These are phyloP conservation scores for Scomber japonicus DNA, from an alignment of 2,113 vertebrate species.

Conservation along the genomic window DNA sequence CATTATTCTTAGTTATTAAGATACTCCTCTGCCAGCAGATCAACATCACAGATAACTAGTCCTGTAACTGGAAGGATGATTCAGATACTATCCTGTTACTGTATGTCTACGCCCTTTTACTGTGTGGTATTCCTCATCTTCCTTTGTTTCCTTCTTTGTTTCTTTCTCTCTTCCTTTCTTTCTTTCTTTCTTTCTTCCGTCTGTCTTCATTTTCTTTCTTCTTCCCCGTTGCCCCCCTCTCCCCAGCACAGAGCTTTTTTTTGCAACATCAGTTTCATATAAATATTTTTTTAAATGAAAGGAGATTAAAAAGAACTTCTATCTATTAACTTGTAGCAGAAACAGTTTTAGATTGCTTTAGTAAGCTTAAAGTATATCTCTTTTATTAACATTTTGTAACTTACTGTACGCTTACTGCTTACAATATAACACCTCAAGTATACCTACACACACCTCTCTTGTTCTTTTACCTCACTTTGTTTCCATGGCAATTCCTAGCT, in stretches of 20 bases:
- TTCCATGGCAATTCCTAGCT: conserved; percentile 62
- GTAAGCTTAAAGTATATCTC: background rate
- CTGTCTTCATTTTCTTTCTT: background rate
- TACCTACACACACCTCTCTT: conserved; percentile 9
- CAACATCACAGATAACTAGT: background rate
- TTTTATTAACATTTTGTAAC: background rate
- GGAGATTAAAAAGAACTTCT: background rate
- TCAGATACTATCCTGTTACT: conserved; percentile 16
- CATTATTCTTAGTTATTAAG: background rate
- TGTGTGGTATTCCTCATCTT: background rate
- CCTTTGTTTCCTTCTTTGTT: background rate
- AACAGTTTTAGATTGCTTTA: background rate
- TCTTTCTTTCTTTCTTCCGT: background rate
- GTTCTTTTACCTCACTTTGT: conserved; percentile 54
- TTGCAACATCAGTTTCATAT: background rate
- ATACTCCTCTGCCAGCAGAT: conserved; percentile 3
- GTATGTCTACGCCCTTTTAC: conserved; percentile 18
- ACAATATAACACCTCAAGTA: conserved; percentile 2
- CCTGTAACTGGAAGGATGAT: conserved; percentile 19
- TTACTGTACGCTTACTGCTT: background rate
- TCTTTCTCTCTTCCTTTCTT: background rate
- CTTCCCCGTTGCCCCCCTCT: background rate
- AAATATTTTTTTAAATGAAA: background rate
- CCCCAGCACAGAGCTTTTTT: background rate
- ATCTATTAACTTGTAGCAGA: no score